A percentile compares a stretch with the other conserved stretches of the same genome.
Conservation (phyloP, 1,140 invertebrate genomes). For the Teleopsis dalmanni region DNA sequence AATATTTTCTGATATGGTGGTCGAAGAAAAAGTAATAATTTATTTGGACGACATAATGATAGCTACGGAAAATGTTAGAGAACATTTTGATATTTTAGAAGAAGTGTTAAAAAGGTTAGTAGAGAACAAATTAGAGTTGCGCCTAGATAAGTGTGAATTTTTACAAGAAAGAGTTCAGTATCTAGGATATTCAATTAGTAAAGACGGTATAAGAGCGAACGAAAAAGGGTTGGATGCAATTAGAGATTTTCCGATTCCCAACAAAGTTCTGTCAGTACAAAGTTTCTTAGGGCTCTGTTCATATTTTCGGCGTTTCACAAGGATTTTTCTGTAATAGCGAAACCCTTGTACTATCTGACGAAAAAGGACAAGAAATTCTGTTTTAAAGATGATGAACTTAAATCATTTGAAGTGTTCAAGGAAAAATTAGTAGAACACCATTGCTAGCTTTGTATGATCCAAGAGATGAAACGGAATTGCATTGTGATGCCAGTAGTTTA, state of each 20-base stretch:
- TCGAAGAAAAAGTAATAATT: conserved; percentile 7
- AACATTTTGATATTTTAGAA: conserved; percentile 15
- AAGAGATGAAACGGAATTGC: conserved; percentile 16
- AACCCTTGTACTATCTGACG: conserved; percentile 23
- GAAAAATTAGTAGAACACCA: conserved; percentile 18
- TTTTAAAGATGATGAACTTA: conserved; percentile 16
- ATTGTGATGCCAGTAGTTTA: conserved; percentile 22
- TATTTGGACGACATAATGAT: conserved; percentile 17
- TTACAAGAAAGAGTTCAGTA: conserved; percentile 28
- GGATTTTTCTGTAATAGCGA: conserved; percentile 21
- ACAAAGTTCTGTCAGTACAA: conserved; percentile 16
- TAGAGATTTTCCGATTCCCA: conserved; percentile 18
- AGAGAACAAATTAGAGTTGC: conserved; percentile 36
- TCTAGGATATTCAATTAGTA: conserved; percentile 28
- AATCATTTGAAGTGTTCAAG: conserved; percentile 21
- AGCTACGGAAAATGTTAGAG: not conserved
- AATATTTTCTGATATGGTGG: conserved; percentile 24
- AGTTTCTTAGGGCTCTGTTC: conserved; percentile 19
- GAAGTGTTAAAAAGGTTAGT: conserved; percentile 21
- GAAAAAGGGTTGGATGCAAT: conserved; percentile 18
- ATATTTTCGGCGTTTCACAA: conserved; percentile 21
- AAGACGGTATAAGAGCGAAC: conserved; percentile 17
- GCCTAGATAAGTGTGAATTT: conserved; percentile 40
- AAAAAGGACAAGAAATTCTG: conserved; percentile 23
- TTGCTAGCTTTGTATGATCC: conserved; percentile 24